Percentiles rank a stretch among this genome's conserved stretches.
Evolutionary conservation across 35 echinoderm and acorn worm species (phyloP).

Genomic region (Stichopus chloronotus): DNA sequence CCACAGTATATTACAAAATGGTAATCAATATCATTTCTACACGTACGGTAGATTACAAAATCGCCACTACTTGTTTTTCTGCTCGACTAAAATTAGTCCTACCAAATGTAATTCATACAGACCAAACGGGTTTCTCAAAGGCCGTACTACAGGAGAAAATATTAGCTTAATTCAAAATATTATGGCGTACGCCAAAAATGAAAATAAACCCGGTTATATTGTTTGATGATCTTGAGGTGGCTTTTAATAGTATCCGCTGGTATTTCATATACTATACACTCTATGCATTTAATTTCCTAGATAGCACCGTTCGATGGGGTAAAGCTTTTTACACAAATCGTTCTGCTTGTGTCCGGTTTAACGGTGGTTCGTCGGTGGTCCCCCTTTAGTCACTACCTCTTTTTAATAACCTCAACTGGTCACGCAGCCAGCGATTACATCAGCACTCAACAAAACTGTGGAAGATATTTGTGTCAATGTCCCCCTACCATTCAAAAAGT

Average conservation of each 20-base stretch:
- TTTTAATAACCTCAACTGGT: too few species aligned
- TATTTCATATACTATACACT: background rate
- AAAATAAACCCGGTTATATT: background rate
- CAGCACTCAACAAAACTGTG: too few species aligned
- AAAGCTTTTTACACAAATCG: too few species aligned
- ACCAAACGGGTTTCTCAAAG: constrained; percentile 9
- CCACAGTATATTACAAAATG: too few species aligned
- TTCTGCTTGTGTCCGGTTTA: background rate
- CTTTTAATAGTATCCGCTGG: too few species aligned
- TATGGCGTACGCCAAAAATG: background rate
- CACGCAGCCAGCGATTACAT: too few species aligned
- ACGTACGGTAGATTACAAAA: background rate
- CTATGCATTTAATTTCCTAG: background rate
- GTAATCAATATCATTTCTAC: too few species aligned
- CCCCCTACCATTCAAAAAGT: too few species aligned
- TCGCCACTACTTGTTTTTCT: background rate
- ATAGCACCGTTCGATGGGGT: background rate
- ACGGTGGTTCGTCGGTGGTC: background rate
- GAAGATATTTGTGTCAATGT: too few species aligned
- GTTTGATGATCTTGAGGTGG: background rate
- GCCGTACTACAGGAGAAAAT: background rate
- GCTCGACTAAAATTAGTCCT: background rate
- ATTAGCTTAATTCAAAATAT: background rate
- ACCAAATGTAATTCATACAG: background rate
- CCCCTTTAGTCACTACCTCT: background rate